Conservation (phyloP, 1,140 invertebrate genomes). For the Tachypleus tridentatus region DNA sequence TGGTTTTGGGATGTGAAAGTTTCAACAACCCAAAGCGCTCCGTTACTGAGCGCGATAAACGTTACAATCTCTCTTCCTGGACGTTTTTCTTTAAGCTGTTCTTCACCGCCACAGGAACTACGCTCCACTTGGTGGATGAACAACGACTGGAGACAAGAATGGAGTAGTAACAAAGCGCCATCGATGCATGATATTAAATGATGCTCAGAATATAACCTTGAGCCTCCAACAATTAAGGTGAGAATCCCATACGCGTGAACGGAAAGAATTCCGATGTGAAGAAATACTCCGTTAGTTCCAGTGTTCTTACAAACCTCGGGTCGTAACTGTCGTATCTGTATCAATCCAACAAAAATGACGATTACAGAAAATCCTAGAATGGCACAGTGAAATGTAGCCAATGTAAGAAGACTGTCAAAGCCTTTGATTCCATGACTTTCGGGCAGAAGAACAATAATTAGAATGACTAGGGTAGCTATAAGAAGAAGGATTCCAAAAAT, state of each 20-base stretch:
- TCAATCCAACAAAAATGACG: slow-evolving; percentile 34
- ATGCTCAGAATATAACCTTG: slow-evolving; percentile 25
- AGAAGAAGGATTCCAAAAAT: slow-evolving; percentile 48
- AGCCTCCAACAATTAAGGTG: slow-evolving; percentile 38
- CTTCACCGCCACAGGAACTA: slow-evolving; percentile 16
- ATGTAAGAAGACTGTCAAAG: slow-evolving; percentile 32
- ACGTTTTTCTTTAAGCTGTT: slow-evolving; percentile 7
- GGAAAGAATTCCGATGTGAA: slow-evolving; percentile 42
- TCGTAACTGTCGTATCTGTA: slow-evolving; percentile 33
- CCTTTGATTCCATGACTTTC: too few species aligned
- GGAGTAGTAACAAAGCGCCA: slow-evolving; percentile 40
- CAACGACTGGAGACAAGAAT: slow-evolving; percentile 31
- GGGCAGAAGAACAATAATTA: slow-evolving; percentile 24
- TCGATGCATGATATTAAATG: slow-evolving; percentile 40
- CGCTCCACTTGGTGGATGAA: slow-evolving; percentile 20
- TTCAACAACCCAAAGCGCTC: slow-evolving; percentile 53
- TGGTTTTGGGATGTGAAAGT: slow-evolving; percentile 52
- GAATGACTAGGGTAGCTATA: slow-evolving; percentile 44
- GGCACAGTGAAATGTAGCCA: slow-evolving; percentile 23
- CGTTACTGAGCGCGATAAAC: slow-evolving; percentile 52
- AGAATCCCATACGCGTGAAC: slow-evolving; percentile 39
- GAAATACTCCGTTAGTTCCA: slow-evolving; percentile 20
- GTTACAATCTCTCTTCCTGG: slow-evolving; percentile 49
- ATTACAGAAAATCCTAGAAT: slow-evolving; percentile 37
- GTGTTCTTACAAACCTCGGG: slow-evolving; percentile 10